Percentiles rank a stretch among this genome's conserved stretches.
phyloP scores from a whole-genome alignment of 2,797 vertebrate genomes.

The Poeciliopsis infans region DNA sequence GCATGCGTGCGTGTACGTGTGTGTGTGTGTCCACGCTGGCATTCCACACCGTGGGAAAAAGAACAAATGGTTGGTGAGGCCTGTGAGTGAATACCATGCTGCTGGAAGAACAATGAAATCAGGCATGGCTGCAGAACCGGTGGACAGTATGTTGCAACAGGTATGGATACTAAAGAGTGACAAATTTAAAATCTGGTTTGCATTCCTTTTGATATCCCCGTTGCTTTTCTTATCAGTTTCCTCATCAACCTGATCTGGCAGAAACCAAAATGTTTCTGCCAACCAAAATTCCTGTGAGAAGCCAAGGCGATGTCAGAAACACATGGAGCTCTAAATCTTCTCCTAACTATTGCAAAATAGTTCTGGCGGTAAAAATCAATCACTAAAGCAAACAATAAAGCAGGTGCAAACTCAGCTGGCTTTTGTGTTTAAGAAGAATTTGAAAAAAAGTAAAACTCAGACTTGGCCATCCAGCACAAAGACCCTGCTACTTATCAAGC shows the following conservation, averaged over 20 bases:
- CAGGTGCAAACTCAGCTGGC: not conserved
- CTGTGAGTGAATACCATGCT: slow-evolving; percentile 46
- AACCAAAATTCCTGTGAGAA: not conserved
- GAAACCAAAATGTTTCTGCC: not conserved
- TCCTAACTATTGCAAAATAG: not conserved
- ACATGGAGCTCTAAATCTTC: not conserved
- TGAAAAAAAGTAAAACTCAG: not conserved
- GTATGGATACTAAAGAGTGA: not conserved
- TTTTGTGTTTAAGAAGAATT: not conserved
- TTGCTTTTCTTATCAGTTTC: not conserved
- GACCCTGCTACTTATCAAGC: not conserved
- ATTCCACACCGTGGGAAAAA: slow-evolving; percentile 85
- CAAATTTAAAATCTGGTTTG: not conserved
- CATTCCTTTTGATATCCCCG: not conserved
- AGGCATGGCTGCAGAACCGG: slow-evolving; percentile 15
- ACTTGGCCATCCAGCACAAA: not conserved
- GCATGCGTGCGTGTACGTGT: slow-evolving; percentile 43
- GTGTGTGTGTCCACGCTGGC: slow-evolving; percentile 52
- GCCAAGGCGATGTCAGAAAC: not conserved
- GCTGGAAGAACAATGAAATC: slow-evolving; percentile 43
- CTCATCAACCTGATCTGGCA: not conserved
- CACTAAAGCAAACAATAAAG: not conserved
- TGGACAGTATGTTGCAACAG: not conserved
- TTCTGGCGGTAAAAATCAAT: not conserved
- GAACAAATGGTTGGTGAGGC: slow-evolving; percentile 80